These are phyloP conservation scores for Gymnosoma rotundatum DNA, from an alignment of 2,888 invertebrate genomes.

Conservation along the genomic window DNA sequence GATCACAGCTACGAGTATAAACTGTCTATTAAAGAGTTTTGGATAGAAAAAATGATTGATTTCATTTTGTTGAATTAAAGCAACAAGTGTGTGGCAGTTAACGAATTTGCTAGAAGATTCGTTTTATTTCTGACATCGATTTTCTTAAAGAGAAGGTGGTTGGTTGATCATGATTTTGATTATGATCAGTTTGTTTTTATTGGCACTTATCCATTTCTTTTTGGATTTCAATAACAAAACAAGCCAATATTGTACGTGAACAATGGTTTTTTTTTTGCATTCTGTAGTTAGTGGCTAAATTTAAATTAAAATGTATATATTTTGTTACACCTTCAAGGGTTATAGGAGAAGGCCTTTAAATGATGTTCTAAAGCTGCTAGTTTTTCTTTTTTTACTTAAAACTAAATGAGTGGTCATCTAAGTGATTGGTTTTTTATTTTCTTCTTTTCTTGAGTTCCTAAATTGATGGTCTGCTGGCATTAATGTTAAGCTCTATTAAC, in stretches of 20 bases:
- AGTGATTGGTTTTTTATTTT: not conserved
- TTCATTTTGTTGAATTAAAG: constrained; percentile 31
- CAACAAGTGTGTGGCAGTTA: constrained; percentile 59
- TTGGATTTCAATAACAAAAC: constrained; percentile 29
- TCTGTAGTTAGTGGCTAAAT: constrained; percentile 60
- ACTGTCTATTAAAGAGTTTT: constrained; percentile 62
- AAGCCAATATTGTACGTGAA: constrained; percentile 70
- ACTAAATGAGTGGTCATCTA: constrained; percentile 21
- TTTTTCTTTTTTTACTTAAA: constrained; percentile 13
- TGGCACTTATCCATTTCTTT: constrained; percentile 50
- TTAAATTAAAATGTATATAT: constrained; percentile 74
- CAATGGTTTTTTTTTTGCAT: constrained; percentile 34
- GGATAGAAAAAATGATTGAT: constrained; percentile 44
- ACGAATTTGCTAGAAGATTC: constrained; percentile 32
- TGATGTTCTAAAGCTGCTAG: constrained; percentile 37
- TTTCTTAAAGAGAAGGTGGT: constrained; percentile 23
- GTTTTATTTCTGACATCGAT: constrained; percentile 20
- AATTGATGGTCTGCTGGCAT: constrained; percentile 43
- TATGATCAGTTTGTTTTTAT: constrained; percentile 51
- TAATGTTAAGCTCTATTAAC: constrained; percentile 79
- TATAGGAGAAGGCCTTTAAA: constrained; percentile 30
- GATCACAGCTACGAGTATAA: constrained; percentile 70
- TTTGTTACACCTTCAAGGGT: constrained; percentile 65
- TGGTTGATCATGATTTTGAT: constrained; percentile 59
- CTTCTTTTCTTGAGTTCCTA: not conserved